These are phyloP conservation scores for Silvanus unidentatus DNA, from an alignment of 2,888 invertebrate species.

Conservation along the genomic window DNA sequence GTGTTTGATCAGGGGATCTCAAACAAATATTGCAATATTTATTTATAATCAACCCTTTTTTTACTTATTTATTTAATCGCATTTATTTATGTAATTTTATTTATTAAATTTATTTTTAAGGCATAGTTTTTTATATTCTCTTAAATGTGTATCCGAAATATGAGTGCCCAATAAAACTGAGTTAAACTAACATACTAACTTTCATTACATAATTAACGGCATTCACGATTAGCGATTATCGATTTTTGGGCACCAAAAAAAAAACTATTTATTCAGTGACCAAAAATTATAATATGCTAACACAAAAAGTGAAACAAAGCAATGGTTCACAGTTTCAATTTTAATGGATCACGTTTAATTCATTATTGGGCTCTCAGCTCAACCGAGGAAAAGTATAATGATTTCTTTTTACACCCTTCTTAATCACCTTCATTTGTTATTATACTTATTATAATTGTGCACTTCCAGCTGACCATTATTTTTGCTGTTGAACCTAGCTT, in stretches of 20 bases:
- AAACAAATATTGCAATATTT: too few relatives aligned
- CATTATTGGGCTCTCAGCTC: slow-evolving; percentile 47
- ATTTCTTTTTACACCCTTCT: slow-evolving; percentile 34
- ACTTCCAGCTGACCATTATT: background rate
- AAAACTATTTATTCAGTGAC: slow-evolving; percentile 12
- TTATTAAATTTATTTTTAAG: background rate
- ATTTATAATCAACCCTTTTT: background rate
- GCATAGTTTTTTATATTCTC: slow-evolving; percentile 5
- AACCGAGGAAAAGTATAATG: slow-evolving; percentile 21
- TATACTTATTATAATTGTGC: slow-evolving; percentile 28
- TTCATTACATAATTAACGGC: slow-evolving; percentile 26
- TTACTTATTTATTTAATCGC: background rate
- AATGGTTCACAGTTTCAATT: slow-evolving; percentile 42
- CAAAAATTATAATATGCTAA: slow-evolving; percentile 17
- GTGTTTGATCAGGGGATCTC: too few relatives aligned
- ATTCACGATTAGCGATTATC: too few relatives aligned
- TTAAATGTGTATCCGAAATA: slow-evolving; percentile 28
- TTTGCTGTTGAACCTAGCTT: slow-evolving; percentile 47
- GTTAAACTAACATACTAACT: slow-evolving; percentile 43
- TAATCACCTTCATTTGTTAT: slow-evolving; percentile 30
- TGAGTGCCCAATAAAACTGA: slow-evolving; percentile 48
- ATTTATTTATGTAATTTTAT: slow-evolving; percentile 1
- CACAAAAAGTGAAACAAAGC: slow-evolving; percentile 37
- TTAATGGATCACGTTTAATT: slow-evolving; percentile 9
- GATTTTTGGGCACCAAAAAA: slow-evolving; percentile 22